Base-by-base conservation (phyloP, 2,888 invertebrate species). In the Agonopterix subpropinquella region DNA sequence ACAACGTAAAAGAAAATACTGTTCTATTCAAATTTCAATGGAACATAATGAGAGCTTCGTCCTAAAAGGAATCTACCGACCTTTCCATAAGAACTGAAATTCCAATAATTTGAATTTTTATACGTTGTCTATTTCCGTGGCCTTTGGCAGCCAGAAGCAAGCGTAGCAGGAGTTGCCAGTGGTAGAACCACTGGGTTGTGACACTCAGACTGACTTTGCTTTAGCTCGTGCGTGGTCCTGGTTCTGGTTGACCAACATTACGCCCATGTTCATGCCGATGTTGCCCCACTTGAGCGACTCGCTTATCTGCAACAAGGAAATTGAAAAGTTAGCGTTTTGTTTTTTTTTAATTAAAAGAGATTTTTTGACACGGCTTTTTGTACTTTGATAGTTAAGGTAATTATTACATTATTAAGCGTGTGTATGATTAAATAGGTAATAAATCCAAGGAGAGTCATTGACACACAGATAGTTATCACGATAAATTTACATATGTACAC, bases 271-370 rank as follows among this genome's bases (percentile, higher is more conserved):
- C 89, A 92, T 91, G 70, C 92, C 92, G 67, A 92, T 89, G 78
- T 90, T 92, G 67, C 92, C 92, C 92, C 92, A 92, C 80, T 91
- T 92, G 58, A 92, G 89, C 71, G 92, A 91, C 83, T 92, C 92
- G 77, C 91, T 92, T 80, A 92, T 91, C 92, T 92, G 89, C 44
- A 90, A 91, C 88, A 83, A 87, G 50, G 61, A 64, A 61, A 61
- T 66, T 47, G 39, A 15, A 39, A 18, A 44, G 45, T 18, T 18
- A 43, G 28, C 7, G 7, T 28, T 28, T 5, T 28, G 7, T 5
- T 28, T 28, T 28, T 28, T 28, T 28, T 28, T 1, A 5, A 28
- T 7, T 5, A 5, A 28, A 28, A 28, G 5, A 28, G 28, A 28
- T 28, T 28, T 7, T 7, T 28, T 5, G 28, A 28, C 28, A 28